Evolutionary conservation across 1,140 invertebrate species (phyloP), one percentile per base, ranked within the genome.

Genomic region (Drosophila mayri): DNA sequence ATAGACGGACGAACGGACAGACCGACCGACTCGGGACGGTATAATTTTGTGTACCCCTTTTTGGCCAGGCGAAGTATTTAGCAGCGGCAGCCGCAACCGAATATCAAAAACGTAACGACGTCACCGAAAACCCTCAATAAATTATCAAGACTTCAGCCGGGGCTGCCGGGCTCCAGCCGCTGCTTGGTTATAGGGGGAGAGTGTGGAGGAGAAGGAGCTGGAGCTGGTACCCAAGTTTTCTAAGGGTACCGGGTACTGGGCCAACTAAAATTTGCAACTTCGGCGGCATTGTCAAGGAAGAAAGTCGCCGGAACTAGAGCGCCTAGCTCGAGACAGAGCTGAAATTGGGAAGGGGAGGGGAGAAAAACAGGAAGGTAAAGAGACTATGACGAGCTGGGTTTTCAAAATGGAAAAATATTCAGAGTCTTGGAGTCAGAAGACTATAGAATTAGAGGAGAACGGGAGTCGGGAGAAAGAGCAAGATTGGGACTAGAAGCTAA

Each of bases 71-170:
- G 62, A 90, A 90, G 86, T 90, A 90, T 90, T 90, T 90, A 90
- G 86, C 86, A 72, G 83, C 83, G 77, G 82, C 82, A 66, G 68
- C 79, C 75, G 86, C 86, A 90, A 86, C 86, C 86, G 81, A 90
- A 90, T 90, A 85, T 90, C 81, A 86, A 86, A 86, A 87, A 83
- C 83, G 83, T 82, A 87, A 87, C 82, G 83, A 87, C 76, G 83
- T 87, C 83, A 87, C 84, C 80, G 64, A 72, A 68, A 82, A 90
- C 82, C 86, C 86, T 86, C 86, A 90, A 90, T 90, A 90, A 90
- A 90, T 90, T 90, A 90, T 90, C 86, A 68, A 80, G 47, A 63
- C 76, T 79, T 79, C 55, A 65, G 44, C 74, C 38, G 38, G 40
- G 59, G 71, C 67, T 75, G 52, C 52, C 35, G 52, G 52, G 32